Percentiles rank a stretch among this genome's conserved stretches.
Evolutionary conservation across 2,113 vertebrate species (phyloP).

Genomic region (Solea solea): DNA sequence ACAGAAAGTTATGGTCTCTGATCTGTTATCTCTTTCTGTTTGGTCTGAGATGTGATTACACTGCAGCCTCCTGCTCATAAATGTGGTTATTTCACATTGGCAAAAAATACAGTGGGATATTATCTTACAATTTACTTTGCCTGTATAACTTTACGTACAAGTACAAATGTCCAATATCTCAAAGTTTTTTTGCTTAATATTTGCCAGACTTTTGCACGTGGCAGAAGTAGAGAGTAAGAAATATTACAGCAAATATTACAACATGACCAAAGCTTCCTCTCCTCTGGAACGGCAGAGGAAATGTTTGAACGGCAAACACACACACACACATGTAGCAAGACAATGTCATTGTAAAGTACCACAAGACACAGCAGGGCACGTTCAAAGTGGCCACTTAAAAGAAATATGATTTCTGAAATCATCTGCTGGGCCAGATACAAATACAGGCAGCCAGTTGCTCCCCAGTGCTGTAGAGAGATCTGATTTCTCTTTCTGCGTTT

Average conservation of each 20-base stretch:
- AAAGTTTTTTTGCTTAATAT: background rate
- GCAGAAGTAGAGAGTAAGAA: background rate
- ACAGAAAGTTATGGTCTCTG: conserved; percentile 20
- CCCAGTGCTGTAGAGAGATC: too few relatives aligned
- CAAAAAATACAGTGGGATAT: background rate
- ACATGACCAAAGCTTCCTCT: conserved; percentile 37
- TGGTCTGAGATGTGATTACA: conserved; percentile 1
- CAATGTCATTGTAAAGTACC: too few relatives aligned
- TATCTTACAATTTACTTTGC: background rate
- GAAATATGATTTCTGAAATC: too few relatives aligned
- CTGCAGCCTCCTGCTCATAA: background rate
- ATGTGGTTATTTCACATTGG: background rate
- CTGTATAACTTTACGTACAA: background rate
- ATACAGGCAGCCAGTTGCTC: too few relatives aligned
- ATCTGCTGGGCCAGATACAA: too few relatives aligned
- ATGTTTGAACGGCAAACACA: conserved; percentile 30
- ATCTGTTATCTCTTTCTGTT: conserved; percentile 18
- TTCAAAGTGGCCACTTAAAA: too few relatives aligned
- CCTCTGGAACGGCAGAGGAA: conserved; percentile 33
- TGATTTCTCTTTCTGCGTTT: too few relatives aligned
- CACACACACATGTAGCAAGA: too few relatives aligned
- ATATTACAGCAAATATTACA: conserved; percentile 35
- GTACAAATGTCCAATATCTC: background rate
- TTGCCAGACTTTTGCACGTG: conserved; percentile 4
- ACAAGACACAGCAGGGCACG: too few relatives aligned